Conservation (phyloP, 2,113 vertebrate genomes). For the Cyprinus carpio region DNA sequence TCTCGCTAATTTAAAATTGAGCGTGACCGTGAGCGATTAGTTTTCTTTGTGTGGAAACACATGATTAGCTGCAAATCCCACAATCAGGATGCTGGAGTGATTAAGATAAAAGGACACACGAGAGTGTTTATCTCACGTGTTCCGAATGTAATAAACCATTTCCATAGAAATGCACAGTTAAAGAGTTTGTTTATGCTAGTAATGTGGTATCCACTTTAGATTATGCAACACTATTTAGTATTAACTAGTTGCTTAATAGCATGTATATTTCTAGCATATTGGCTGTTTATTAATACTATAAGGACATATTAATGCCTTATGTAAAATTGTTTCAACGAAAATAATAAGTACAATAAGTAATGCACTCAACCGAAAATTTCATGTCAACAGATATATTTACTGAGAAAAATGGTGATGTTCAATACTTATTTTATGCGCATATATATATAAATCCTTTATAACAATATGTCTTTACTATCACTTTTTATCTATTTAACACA, state of each 20-base stretch:
- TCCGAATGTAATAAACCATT: not conserved
- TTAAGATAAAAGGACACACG: slow-evolving; percentile 23
- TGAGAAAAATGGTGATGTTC: no score
- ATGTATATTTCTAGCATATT: not conserved
- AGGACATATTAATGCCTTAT: not conserved
- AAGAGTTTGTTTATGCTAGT: not conserved
- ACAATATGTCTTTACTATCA: no score
- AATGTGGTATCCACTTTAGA: not conserved
- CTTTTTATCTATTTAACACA: no score
- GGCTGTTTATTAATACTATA: not conserved
- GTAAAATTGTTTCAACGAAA: no score
- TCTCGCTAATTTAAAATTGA: slow-evolving; percentile 59
- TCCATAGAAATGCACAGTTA: slow-evolving; percentile 5
- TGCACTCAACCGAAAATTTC: no score
- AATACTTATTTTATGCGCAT: no score
- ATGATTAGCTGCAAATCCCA: slow-evolving; percentile 29
- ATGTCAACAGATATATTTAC: no score
- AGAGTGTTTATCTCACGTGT: slow-evolving; percentile 46
- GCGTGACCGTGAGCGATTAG: slow-evolving; percentile 53
- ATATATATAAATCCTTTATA: no score
- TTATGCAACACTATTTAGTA: not conserved
- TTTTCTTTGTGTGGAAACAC: slow-evolving; percentile 51
- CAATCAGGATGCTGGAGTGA: slow-evolving; percentile 33
- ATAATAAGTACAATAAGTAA: no score
- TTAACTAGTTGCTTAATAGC: not conserved